Evolutionary conservation across 2,797 vertebrate species (phyloP).

Genomic region (Synanceia verrucosa): DNA sequence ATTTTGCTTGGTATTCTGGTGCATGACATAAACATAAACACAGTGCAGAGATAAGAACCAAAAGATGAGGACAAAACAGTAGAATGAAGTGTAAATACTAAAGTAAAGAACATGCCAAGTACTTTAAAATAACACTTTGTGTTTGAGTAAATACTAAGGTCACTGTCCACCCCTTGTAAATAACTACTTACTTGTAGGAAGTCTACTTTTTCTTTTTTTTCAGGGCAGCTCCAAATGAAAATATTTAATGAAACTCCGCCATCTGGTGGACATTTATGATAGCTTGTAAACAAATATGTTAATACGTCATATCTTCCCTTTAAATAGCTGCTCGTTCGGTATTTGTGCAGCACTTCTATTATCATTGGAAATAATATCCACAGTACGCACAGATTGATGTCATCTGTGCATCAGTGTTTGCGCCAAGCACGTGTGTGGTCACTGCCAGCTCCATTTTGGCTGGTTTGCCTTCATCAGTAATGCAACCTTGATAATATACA

Average conservation of each 20-base stretch:
- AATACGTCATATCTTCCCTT: not conserved
- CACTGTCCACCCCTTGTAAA: not conserved
- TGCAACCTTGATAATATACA: not conserved
- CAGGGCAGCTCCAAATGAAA: not conserved
- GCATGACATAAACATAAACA: too few relatives aligned
- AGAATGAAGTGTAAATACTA: not conserved
- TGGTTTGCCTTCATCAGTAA: not conserved
- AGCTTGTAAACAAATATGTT: not conserved
- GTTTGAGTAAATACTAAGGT: not conserved
- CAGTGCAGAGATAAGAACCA: too few relatives aligned
- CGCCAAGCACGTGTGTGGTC: not conserved
- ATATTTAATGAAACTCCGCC: slow-evolving; percentile 43
- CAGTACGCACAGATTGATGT: not conserved
- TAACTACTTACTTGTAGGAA: fast-evolving
- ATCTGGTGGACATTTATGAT: slow-evolving; percentile 49
- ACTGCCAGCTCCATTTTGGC: not conserved
- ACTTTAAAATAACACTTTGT: not conserved
- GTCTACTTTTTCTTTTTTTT: not conserved
- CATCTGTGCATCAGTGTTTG: not conserved
- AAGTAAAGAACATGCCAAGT: not conserved
- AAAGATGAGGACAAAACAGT: too few relatives aligned
- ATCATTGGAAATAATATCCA: not conserved
- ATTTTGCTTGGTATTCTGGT: too few relatives aligned
- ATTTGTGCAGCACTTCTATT: not conserved
- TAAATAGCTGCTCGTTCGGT: not conserved